Base-by-base conservation (phyloP, 2,113 vertebrate genomes). In the Chrysochloris asiatica region DNA sequence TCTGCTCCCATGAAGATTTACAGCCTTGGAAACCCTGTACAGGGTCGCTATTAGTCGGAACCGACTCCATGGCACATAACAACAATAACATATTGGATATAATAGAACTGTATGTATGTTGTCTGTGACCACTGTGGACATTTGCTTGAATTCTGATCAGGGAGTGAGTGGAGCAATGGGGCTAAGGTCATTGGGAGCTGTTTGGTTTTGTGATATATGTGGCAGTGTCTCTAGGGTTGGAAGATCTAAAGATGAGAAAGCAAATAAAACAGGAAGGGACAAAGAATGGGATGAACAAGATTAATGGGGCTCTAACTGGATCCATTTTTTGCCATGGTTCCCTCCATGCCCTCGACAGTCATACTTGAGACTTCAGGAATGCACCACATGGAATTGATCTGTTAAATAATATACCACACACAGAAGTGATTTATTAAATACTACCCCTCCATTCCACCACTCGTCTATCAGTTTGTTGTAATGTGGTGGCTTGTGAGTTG, bases 341-440 rank as follows among this genome's bases (percentile, higher is more conserved):
- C 61, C 0, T 3, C 73, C 92, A 97, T 92, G 92, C 93, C 95
- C 96, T 96, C 94, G 97, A 95, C 93, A 96, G 88, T 48, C 93
- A 94, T 97, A 95, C 89, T 38, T 95, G 96, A 97, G 94, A 95
- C 92, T 96, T 96, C 80, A 97, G 96, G 97, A 98, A 98, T 97
- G 97, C 96, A 97, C 96, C 97, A 97, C 95, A 96, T 83, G 95
- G 94, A 93, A 92, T 0, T 75, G 48, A 59, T 67, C 36, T 36
- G 63, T 73, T 86, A 81, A 93, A 71, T 52, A 61, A 87, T 81
- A 82, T 83, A 90, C 50, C 84, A 89, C 93, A n/a, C n/a, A 95
- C 61, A 76, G 36, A 91, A 87, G 2, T 85, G 50, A 91, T 65
- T 89, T 75, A 87, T 90, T 94, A 88, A 89, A 50, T 90, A 84